A percentile compares a stretch with the other conserved stretches of the same genome.
phyloP scores from a whole-genome alignment of 1,140 invertebrate genomes.

The Drosophila parvula region DNA sequence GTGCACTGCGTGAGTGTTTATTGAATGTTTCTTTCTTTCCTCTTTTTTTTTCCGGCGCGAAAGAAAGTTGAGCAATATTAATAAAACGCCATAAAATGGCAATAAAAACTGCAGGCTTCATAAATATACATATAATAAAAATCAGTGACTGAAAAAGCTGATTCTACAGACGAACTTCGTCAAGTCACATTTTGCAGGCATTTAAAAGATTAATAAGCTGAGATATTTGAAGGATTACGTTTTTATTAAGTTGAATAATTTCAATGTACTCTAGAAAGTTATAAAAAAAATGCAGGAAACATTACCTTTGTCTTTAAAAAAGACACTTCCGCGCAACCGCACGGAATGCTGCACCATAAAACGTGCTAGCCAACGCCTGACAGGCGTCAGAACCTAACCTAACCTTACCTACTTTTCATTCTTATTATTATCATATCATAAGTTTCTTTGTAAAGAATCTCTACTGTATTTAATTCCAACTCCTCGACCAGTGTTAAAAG shows the following conservation, averaged over 20 bases:
- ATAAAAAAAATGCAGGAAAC: neutral
- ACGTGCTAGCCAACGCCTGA: neutral
- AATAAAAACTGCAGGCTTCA: conserved; percentile 64
- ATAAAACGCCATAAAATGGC: conserved; percentile 77
- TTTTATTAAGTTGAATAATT: too few relatives aligned
- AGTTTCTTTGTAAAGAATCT: neutral
- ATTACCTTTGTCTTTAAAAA: neutral
- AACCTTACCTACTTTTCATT: neutral
- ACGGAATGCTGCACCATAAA: neutral
- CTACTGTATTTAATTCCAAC: conserved; percentile 8
- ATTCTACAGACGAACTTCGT: conserved; percentile 16
- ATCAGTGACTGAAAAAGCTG: conserved; percentile 44
- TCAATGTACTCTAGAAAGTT: too few relatives aligned
- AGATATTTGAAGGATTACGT: too few relatives aligned
- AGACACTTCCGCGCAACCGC: neutral
- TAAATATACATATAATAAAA: conserved; percentile 58
- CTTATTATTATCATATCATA: neutral
- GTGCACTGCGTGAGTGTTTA: conserved; percentile 79
- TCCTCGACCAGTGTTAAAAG: conserved; percentile 39
- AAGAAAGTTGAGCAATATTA: conserved; percentile 66
- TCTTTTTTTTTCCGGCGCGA: neutral
- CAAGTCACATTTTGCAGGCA: neutral
- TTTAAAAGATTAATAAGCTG: neutral
- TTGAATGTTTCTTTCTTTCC: conserved; percentile 58
- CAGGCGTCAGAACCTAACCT: neutral